phyloP scores from a whole-genome alignment of 2,797 vertebrate species.

The Tiaroga cobitis region DNA sequence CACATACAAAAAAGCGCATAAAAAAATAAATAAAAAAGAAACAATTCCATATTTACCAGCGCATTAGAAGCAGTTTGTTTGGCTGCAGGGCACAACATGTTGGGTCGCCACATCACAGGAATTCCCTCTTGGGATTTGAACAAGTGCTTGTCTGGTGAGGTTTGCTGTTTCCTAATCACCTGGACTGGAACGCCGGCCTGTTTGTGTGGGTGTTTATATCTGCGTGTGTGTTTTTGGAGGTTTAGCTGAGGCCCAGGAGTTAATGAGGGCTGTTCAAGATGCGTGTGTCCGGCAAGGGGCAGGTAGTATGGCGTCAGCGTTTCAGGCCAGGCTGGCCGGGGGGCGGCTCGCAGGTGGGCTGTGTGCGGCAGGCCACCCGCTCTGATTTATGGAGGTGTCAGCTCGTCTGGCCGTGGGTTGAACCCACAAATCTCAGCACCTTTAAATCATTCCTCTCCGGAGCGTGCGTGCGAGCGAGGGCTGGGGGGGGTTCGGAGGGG shows the following conservation, averaged over 20 bases:
- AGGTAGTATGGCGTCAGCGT: constrained; percentile 61
- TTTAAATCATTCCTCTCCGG: constrained; percentile 73
- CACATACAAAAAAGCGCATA: not conserved
- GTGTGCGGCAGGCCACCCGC: constrained; percentile 55
- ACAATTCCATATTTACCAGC: constrained; percentile 55
- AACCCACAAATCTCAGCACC: constrained; percentile 74
- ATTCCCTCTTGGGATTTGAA: constrained; percentile 57
- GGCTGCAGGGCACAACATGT: constrained; percentile 61
- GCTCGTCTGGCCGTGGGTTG: constrained; percentile 71
- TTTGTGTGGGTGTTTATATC: constrained; percentile 52
- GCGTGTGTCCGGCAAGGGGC: constrained; percentile 56
- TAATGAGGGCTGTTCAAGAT: constrained; percentile 62
- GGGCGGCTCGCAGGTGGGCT: constrained; percentile 64
- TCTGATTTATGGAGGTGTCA: constrained; percentile 74
- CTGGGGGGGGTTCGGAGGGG: constrained; percentile 8
- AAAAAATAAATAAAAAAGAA: constrained; percentile 2
- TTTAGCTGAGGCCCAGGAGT: constrained; percentile 60
- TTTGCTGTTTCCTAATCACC: constrained; percentile 63
- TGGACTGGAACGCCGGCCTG: constrained; percentile 55
- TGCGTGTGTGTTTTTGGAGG: constrained; percentile 56
- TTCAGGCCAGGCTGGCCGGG: constrained; percentile 58
- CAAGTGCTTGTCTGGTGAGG: constrained; percentile 60
- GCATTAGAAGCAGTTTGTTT: constrained; percentile 62
- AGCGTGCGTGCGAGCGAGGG: constrained; percentile 46
- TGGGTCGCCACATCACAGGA: constrained; percentile 58